Conservation (phyloP, 2,888 invertebrate species). For the Mayetiola destructor region DNA sequence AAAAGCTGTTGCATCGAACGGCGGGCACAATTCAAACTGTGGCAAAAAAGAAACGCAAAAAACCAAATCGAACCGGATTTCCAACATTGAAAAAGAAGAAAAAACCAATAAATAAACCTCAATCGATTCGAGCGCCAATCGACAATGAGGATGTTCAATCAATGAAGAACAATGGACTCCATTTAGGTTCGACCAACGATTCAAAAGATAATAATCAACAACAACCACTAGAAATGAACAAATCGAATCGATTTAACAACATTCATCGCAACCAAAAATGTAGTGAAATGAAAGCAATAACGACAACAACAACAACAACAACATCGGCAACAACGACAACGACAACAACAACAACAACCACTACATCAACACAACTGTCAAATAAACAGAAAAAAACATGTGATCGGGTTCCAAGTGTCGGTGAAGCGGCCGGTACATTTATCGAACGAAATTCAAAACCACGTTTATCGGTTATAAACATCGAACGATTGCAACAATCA, state of each 20-base stretch:
- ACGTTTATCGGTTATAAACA: constrained; percentile 43
- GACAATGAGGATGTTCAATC: too few species aligned
- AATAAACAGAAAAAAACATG: constrained; percentile 28
- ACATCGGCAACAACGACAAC: not conserved
- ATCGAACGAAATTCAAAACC: constrained; percentile 45
- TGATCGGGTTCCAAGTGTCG: constrained; percentile 54
- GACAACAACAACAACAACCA: not conserved
- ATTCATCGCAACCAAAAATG: not conserved
- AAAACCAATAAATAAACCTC: constrained; percentile 31
- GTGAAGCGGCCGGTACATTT: constrained; percentile 51
- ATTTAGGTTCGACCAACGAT: too few species aligned
- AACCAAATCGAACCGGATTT: constrained; percentile 76
- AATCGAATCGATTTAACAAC: not conserved
- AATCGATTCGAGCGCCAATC: constrained; percentile 1
- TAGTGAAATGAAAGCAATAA: not conserved
- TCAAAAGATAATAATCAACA: too few species aligned
- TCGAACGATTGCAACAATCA: constrained; percentile 44
- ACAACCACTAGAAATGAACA: not conserved
- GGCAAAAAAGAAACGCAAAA: constrained; percentile 43
- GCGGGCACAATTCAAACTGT: constrained; percentile 26
- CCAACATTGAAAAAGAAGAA: constrained; percentile 73
- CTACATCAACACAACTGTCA: constrained; percentile 15
- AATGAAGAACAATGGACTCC: too few species aligned
- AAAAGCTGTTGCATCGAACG: constrained; percentile 31
- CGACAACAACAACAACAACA: constrained; percentile 7